Percentiles rank a stretch among this genome's conserved stretches.
These are phyloP conservation scores for Diadophis punctatus DNA, from an alignment of 2,113 vertebrate species.

Conservation along the genomic window DNA sequence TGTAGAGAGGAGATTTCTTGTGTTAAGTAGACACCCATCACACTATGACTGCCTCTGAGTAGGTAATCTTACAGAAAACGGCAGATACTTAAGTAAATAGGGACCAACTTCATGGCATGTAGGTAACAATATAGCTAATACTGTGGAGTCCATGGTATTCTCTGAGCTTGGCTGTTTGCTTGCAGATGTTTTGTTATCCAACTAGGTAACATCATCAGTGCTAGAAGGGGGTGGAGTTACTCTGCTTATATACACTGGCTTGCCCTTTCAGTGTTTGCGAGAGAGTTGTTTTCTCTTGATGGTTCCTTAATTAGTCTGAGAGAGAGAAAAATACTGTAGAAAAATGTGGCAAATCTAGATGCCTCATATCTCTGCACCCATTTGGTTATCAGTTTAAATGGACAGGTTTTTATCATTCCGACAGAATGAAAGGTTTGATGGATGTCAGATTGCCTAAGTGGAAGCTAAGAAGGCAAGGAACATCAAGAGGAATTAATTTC, in stretches of 20 bases:
- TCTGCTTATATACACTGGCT: neutral
- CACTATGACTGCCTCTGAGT: neutral
- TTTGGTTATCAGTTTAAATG: conserved; percentile 10
- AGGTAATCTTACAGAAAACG: neutral
- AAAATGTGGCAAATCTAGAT: conserved; percentile 7
- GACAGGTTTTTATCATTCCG: conserved; percentile 3
- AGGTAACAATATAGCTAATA: neutral
- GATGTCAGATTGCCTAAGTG: neutral
- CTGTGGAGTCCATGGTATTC: neutral
- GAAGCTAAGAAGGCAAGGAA: conserved; percentile 1
- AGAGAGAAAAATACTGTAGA: neutral
- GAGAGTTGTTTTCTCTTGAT: neutral
- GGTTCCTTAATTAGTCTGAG: neutral
- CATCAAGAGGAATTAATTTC: neutral
- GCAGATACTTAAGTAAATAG: neutral
- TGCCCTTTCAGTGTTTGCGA: neutral
- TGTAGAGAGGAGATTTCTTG: neutral
- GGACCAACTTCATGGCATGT: neutral
- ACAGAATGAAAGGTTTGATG: conserved; percentile 1
- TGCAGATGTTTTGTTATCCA: neutral
- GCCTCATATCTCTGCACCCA: neutral
- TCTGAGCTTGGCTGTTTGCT: neutral
- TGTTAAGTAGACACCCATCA: neutral
- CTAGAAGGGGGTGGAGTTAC: neutral
- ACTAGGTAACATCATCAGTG: neutral